Conservation (phyloP, 2,113 vertebrate species). For the Elgaria multicarinata region DNA sequence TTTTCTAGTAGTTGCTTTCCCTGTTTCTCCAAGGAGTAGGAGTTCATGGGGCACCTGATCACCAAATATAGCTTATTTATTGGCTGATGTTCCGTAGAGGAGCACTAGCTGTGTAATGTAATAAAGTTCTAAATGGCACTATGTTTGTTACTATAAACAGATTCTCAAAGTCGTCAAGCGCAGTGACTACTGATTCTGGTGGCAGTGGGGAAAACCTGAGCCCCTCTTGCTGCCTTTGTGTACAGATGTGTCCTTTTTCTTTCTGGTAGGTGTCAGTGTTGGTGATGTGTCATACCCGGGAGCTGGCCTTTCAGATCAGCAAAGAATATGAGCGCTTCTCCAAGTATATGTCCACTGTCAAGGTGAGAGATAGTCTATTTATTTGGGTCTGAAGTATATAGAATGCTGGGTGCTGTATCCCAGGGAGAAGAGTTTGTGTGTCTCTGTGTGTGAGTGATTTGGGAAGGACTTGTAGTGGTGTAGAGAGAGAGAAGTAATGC, state of each 20-base stretch:
- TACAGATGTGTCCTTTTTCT: neutral
- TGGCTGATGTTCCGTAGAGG: neutral
- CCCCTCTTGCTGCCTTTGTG: neutral
- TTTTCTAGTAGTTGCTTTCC: neutral
- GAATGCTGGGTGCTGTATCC: neutral
- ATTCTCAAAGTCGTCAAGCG: neutral
- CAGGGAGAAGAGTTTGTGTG: neutral
- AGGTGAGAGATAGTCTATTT: conserved; percentile 67
- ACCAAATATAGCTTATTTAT: neutral
- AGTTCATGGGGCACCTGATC: neutral
- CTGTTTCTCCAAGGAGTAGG: neutral
- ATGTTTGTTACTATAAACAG: neutral
- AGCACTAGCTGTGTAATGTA: no score
- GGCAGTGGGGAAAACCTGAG: no score
- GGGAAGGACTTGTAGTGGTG: neutral
- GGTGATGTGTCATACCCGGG: conserved; percentile 87
- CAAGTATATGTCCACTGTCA: conserved; percentile 86
- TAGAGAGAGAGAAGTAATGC: neutral
- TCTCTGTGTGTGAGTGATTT: neutral
- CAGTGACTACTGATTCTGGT: no score
- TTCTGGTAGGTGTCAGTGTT: conserved; percentile 81
- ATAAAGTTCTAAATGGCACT: neutral
- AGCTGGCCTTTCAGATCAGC: conserved; percentile 88
- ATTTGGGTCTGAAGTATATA: neutral
- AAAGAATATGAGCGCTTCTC: conserved; percentile 89